Evolutionary conservation across 2,888 invertebrate species (phyloP).

Genomic region (Abrostola triplasia): DNA sequence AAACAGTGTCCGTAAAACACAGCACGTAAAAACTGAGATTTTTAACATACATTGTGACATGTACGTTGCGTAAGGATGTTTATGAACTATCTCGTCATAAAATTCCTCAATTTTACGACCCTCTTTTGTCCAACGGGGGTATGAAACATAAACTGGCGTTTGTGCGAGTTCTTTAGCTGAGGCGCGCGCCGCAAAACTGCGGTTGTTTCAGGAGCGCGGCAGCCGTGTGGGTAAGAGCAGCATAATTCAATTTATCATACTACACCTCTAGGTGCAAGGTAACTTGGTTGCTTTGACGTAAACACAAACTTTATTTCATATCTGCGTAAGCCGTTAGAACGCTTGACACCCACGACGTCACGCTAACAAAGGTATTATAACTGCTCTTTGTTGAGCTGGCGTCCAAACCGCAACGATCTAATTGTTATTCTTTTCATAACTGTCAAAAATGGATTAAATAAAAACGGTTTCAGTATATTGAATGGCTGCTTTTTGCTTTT

Average conservation of each 20-base stretch:
- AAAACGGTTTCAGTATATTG: constrained; percentile 47
- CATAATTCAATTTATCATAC: constrained; percentile 64
- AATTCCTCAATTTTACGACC: constrained; percentile 59
- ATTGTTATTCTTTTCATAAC: constrained; percentile 53
- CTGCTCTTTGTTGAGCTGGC: constrained; percentile 37
- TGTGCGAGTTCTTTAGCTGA: constrained; percentile 53
- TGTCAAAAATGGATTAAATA: constrained; percentile 39
- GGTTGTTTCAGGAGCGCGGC: constrained; percentile 41
- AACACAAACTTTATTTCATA: constrained; percentile 45
- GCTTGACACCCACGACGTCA: constrained; percentile 15
- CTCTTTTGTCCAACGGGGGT: constrained; percentile 55
- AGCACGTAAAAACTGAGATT: constrained; percentile 12
- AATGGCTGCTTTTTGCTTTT: constrained; percentile 38
- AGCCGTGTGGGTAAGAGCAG: constrained; percentile 23
- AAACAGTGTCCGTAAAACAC: constrained; percentile 10
- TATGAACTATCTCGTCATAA: constrained; percentile 50
- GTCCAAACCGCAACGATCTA: constrained; percentile 26
- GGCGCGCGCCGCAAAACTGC: constrained; percentile 55
- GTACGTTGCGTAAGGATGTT: constrained; percentile 31
- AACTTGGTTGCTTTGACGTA: constrained; percentile 58
- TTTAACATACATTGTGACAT: constrained; percentile 44
- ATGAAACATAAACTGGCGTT: constrained; percentile 57
- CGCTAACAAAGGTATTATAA: constrained; percentile 20
- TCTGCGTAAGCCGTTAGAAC: neutral
- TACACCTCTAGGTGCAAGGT: constrained; percentile 54